Conservation (phyloP, 2,113 vertebrate genomes). For the Cyphomyrus plagiostoma region DNA sequence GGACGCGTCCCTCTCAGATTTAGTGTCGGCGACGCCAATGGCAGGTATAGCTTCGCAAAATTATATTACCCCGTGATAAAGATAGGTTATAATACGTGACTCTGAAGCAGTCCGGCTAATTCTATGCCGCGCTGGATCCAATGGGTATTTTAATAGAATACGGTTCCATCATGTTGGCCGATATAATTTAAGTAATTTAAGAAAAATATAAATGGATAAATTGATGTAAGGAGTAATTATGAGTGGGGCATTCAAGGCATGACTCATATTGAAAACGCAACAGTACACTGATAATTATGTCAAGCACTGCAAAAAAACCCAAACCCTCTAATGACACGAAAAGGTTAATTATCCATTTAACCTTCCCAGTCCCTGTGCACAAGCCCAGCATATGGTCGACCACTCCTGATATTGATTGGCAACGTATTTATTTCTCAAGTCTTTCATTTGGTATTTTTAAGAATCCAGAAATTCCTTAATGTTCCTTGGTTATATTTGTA, state of each 20-base stretch:
- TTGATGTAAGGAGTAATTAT: neutral
- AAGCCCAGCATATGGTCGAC: slow-evolving; percentile 23
- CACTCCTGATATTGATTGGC: slow-evolving; percentile 18
- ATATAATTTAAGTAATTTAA: neutral
- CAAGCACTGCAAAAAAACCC: slow-evolving; percentile 12
- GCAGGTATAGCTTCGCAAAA: neutral
- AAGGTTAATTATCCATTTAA: slow-evolving; percentile 35
- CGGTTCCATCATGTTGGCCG: neutral
- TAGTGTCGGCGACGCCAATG: neutral
- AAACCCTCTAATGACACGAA: slow-evolving; percentile 22
- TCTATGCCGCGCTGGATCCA: neutral
- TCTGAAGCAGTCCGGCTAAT: neutral
- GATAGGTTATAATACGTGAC: neutral
- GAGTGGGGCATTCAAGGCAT: neutral
- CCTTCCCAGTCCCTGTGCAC: slow-evolving; percentile 29
- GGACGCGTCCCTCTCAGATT: too few species aligned
- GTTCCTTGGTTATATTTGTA: slow-evolving; percentile 7
- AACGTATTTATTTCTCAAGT: slow-evolving; percentile 15
- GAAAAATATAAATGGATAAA: neutral
- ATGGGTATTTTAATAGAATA: neutral
- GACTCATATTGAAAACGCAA: neutral
- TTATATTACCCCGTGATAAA: neutral
- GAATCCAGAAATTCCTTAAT: slow-evolving; percentile 15
- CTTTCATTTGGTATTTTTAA: slow-evolving; percentile 15
- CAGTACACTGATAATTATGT: slow-evolving; percentile 4